phyloP scores from a whole-genome alignment of 37 sponge, comb jelly and placozoan genomes.

The Chondrilla cf. caribensis region DNA sequence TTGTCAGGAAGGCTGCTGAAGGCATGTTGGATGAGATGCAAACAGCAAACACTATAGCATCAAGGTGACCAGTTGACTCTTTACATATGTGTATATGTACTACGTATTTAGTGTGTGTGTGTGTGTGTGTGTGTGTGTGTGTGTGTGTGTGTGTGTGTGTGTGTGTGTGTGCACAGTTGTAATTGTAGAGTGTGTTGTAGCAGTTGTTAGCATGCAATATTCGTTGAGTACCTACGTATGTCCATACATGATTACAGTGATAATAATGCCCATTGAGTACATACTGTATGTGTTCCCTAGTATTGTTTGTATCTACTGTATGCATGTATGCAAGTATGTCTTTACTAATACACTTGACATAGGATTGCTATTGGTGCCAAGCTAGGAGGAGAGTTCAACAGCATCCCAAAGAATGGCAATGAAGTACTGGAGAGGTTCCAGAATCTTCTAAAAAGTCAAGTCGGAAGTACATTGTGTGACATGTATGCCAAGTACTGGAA shows the following conservation, averaged over 20 bases:
- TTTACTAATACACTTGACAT: neutral
- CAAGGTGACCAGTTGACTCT: neutral
- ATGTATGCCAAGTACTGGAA: slow-evolving; percentile 69
- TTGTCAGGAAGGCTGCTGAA: neutral
- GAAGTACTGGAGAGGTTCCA: neutral
- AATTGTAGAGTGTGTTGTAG: no score
- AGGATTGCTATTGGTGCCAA: slow-evolving; percentile 5
- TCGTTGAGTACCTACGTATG: no score
- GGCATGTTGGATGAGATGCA: neutral
- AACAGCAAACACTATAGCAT: neutral
- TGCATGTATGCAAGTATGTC: no score
- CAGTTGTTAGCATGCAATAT: no score
- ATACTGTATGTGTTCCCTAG: no score
- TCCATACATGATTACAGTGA: no score
- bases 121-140: no score
- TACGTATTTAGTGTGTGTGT: no score
- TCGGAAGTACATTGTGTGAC: slow-evolving; percentile 63
- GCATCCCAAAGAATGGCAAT: neutral
- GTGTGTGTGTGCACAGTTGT: no score
- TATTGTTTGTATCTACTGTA: neutral
- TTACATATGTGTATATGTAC: neutral
- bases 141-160: no score
- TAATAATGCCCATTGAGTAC: no score
- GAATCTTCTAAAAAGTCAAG: slow-evolving; percentile 9
- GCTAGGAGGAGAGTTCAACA: slow-evolving; percentile 1